Conservation (phyloP, 2,888 invertebrate species). For the Dolichopus griseipennis region DNA sequence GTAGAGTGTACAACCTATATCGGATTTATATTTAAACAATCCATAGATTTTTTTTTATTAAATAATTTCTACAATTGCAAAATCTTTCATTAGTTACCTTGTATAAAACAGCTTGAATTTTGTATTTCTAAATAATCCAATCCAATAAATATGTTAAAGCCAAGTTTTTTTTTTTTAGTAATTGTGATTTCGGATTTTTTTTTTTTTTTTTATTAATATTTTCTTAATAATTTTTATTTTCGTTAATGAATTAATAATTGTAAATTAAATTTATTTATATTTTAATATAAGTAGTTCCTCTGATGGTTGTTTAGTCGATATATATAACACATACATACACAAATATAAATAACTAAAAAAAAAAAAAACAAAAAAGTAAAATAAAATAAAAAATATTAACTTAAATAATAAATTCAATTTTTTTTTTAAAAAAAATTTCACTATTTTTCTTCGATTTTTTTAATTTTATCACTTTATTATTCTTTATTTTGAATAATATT, state of each 20-base stretch:
- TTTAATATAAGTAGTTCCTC: neutral
- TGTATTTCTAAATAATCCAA: too few species aligned
- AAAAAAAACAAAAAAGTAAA: neutral
- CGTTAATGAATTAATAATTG: too few species aligned
- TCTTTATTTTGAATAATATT: too few species aligned
- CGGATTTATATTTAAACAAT: too few species aligned
- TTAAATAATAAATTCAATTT: neutral
- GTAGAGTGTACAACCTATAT: too few species aligned
- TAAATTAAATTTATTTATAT: neutral
- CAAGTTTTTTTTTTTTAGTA: neutral
- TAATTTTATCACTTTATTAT: too few species aligned
- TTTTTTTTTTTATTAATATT: neutral
- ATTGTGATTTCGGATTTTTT: neutral
- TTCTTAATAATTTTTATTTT: neutral
- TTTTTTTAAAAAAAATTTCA: too few species aligned
- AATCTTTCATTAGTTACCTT: too few species aligned
- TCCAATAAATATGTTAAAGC: neutral
- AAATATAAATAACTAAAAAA: conserved; percentile 1
- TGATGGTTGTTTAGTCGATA: neutral
- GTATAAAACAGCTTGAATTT: too few species aligned
- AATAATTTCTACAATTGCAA: too few species aligned
- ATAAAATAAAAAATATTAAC: neutral
- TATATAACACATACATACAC: neutral
- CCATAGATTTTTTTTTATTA: too few species aligned
- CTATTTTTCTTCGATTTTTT: too few species aligned